Evolutionary conservation across 1,140 invertebrate species (phyloP), one percentile per base, ranked within the genome.

Genomic region (Drosophila paulistorum): DNA sequence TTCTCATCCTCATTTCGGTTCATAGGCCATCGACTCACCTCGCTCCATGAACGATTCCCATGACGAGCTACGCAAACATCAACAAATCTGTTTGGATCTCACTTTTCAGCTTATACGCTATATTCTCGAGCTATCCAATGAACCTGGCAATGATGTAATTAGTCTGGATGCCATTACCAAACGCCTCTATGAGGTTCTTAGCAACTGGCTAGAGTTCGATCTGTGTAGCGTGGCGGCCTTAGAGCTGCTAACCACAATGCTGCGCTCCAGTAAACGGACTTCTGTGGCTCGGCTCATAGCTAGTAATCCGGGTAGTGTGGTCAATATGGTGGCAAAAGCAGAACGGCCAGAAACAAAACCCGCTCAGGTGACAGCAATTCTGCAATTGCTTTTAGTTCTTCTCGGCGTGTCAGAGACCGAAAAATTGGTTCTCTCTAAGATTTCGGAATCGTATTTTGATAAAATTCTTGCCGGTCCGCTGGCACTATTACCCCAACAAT

Each of bases 51-150:
- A 91, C 33, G 90, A 91, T 17, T 69, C 77, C 9, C 89, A 69
- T 42, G 92, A 94, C 45, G 94, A 94, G 68, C 81, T 93, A 5
- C 91, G 85, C 30, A 91, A 91, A 37, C 82, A 91, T 39, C 80
- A 82, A 3, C 89, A 90, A 10, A 73, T 71, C 20, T 92, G 89
- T 64, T 69, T 92, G 54, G 48, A 79, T 14, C 58, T 91, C 9
- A 41, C 91, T 9, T 91, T 92, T 30, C 63, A 65, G 3, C 62
- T 92, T 0, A 71, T 92, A n/a, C 59, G 59, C 39, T 77, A 91
- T 45, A 60, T 92, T 1, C 57, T 92, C 33, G 48, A 85, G 30
- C 55, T 92, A 3, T 77, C 77, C 0, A 11, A 9, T 20, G 63
- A 76, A 6, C 64, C 68, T 1, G 45, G 66, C 14, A 79, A 76